Evolutionary conservation across 2,797 vertebrate species (phyloP), one percentile per base, ranked within the genome.

Genomic region (Jordanella pulchra): DNA sequence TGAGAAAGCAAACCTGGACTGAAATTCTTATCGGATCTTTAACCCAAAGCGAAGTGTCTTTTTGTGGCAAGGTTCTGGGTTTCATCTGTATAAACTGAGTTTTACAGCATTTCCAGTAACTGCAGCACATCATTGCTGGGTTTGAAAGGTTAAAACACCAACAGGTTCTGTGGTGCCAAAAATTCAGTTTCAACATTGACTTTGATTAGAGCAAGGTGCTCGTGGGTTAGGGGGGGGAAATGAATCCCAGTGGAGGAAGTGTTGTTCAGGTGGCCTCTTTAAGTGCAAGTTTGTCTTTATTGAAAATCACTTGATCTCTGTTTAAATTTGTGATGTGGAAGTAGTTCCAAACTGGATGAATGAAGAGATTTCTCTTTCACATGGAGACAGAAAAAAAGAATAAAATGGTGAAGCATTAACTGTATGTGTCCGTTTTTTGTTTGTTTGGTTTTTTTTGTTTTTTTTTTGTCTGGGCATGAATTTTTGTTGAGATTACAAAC

Each of bases 301-400:
- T 84, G 81, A 89, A 91, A 77, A 89, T 91, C 90, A 92, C 90
- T 85, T 83, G 76, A 85, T 84, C 85, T 89, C 81, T 78, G 72
- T 93, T 92, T 85, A 71, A 89, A 92, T 94, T 94, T 93, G 89
- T 93, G 93, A 90, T 77, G 92, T 93, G 86, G 81, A 90, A 89
- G 91, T 87, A 82, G 78, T 89, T 90, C 63, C 63, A 82, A 88
- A 88, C 81, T 91, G 67, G 83, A 89, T 92, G 80, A 89, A 88
- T 85, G 76, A 92, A 84, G 80, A 92, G 83, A 89, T 84, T 91
- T 91, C 89, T 93, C 89, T 93, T 93, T 91, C 93, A 94, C 91
- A 83, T 91, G 89, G 86, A 74, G 91, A 91, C 88, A 92, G 87
- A 91, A 88, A 92, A 6, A 84, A 89, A 88, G 84, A 72, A 50